Base-by-base conservation (phyloP, 2,113 vertebrate species). In the Chrysochloris asiatica region DNA sequence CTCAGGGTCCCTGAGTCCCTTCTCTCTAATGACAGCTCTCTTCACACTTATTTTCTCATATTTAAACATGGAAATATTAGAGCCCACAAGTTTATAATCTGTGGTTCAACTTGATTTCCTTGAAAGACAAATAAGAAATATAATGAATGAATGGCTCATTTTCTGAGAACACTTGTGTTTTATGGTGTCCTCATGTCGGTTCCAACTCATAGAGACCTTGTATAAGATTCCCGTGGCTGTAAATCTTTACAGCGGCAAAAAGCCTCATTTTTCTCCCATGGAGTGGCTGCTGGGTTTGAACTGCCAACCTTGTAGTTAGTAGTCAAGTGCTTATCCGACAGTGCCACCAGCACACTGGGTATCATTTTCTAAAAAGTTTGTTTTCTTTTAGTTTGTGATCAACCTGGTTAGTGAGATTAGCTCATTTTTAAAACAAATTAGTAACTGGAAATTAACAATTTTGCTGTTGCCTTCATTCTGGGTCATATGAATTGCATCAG, bases 361-460 rank as follows among this genome's bases (percentile, higher is more conserved):
- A n/a, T n/a, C n/a, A n/a, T n/a, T n/a, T n/a, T n/a, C n/a, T n/a
- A n/a, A n/a, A n/a, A 83, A 48, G 47, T 17, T 43, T 26, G 41
- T 48, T 89, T 93, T 63, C 84, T 83, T 92, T 63, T 11, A 81
- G 45, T n/a, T 86, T 45, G 38, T 87, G 67, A 91, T 63, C 81
- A 86, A 63, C 26, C n/a, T 56, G 21, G 61, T 88, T 50, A 76
- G 33, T 61, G 48, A 93, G 33, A 48, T 59, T 73, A 13, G 65
- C 22, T n/a, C n/a, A n/a, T 84, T 71, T 73, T 78, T 78, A 82
- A 81, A n/a, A n/a, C n/a, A n/a, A n/a, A n/a, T n/a, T 73, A 89
- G 87, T 45, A 28, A 87, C 33, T 83, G 69, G 67, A 36, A 83
- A 52, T 45, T 50, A 83, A 72, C 13, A 81, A 28, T 33, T 86